Conservation (phyloP, 2,113 vertebrate species). For the Rynchops niger region DNA sequence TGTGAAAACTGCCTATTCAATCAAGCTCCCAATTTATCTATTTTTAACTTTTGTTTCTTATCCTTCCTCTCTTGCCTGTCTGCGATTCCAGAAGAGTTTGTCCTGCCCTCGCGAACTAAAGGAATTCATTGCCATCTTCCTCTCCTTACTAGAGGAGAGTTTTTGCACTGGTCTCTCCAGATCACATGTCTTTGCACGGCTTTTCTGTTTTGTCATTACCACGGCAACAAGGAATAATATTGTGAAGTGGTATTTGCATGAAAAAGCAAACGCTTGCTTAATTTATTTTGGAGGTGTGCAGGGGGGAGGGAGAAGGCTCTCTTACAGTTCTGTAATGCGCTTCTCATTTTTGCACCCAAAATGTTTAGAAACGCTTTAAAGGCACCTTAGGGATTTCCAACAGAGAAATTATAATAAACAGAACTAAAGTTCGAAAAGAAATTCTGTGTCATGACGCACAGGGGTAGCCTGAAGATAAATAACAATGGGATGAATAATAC, state of each 20-base stretch:
- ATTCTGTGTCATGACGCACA: neutral
- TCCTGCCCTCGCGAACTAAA: neutral
- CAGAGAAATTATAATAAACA: neutral
- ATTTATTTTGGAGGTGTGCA: constrained; percentile 45
- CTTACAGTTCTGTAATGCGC: neutral
- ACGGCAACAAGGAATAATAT: constrained; percentile 20
- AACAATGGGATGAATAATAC: neutral
- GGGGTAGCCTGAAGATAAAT: neutral
- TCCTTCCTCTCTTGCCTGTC: neutral
- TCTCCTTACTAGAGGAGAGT: neutral
- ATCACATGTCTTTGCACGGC: constrained; percentile 19
- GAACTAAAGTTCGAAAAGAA: neutral
- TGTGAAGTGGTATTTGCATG: constrained; percentile 55
- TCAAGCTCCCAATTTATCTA: neutral
- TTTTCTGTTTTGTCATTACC: constrained; percentile 57
- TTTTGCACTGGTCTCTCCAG: constrained; percentile 14
- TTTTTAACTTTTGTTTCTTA: neutral
- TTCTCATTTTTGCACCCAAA: neutral
- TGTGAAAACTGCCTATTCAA: neutral
- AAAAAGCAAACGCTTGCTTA: constrained; percentile 7
- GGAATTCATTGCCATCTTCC: neutral
- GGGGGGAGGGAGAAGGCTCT: neutral
- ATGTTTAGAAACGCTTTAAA: neutral
- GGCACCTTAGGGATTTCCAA: neutral
- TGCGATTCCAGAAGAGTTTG: neutral